Evolutionary conservation across 2,113 vertebrate genomes (phyloP), one percentile per base, ranked within the genome.

Genomic region (Oncorhynchus nerka): DNA sequence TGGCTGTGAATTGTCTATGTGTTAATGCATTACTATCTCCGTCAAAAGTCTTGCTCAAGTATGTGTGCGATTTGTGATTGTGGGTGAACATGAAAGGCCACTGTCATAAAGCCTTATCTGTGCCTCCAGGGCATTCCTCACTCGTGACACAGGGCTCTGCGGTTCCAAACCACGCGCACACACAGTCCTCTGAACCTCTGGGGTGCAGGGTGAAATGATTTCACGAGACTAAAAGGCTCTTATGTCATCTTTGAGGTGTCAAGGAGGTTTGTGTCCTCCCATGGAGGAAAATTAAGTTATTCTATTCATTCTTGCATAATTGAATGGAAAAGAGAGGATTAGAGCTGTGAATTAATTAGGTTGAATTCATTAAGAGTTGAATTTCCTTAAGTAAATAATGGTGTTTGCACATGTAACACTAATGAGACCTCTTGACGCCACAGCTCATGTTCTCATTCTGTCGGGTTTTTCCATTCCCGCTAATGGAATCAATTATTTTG

Each of bases 101-200:
- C n/a, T 22, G 20, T 67, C 70, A 64, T 67, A 78, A 78, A 73
- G 49, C 32, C 65, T 61, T 78, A 73, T 78, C 76, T 68, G 65
- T 57, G 39, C 20, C 13, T 65, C 19, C 51, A 19, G 45, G 24
- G 57, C 74, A 77, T 77, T 82, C 68, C 74, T 49, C 68, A 20
- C 65, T 24, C 65, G 32, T 80, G 76, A 82, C 71, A 45, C 34
- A n/a, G 16, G 12, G 51, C 51, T 55, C 13, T 16, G 51, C 5
- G 4, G 51, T 67, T 28, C 65, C 24, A 15, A 67, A 15, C 24
- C 65, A 32, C 28, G 11, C 65, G 22, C 62, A 67, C 26, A 67
- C 26, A 30, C 65, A 22, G 51, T 16, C 51, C 4, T 55, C 51
- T 55, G 51, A 45, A 45, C 39, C 39, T 45, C 8, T 12, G 39